These are phyloP conservation scores for Irena cyanogastra DNA, from an alignment of 2,113 vertebrate genomes.

Conservation along the genomic window DNA sequence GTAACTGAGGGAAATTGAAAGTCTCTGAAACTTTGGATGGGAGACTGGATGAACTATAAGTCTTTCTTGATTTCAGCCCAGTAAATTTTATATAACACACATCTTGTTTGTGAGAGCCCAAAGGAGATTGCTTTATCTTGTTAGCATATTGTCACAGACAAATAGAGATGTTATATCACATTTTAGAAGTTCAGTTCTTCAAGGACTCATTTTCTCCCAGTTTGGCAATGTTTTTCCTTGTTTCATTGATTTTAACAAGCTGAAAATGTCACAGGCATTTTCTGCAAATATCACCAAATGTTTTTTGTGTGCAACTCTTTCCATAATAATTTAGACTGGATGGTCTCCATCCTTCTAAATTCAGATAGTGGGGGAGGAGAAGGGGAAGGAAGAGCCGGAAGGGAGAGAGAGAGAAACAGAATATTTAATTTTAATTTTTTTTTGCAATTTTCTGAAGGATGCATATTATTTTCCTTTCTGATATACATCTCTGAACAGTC, in stretches of 20 bases:
- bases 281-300: conserved; percentile 50
- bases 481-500: neutral
- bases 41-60: neutral
- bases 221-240: neutral
- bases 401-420: neutral
- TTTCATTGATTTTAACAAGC: conserved; percentile 49
- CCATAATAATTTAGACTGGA: neutral
- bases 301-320: neutral
- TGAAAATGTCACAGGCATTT: conserved; percentile 51
- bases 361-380: fast-evolving
- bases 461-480: neutral
- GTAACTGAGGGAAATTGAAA: neutral
- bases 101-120: neutral
- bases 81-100: neutral
- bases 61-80: neutral
- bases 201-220: neutral
- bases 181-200: conserved; percentile 9
- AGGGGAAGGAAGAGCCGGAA: too few species aligned
- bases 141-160: neutral
- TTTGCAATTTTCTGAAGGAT: neutral
- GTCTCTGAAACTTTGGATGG: neutral
- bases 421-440: neutral
- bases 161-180: neutral
- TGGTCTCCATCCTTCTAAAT: neutral
- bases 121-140: neutral